These are phyloP conservation scores for Pseudomyrmex concolor DNA, from an alignment of 1,140 invertebrate genomes.

Conservation along the genomic window DNA sequence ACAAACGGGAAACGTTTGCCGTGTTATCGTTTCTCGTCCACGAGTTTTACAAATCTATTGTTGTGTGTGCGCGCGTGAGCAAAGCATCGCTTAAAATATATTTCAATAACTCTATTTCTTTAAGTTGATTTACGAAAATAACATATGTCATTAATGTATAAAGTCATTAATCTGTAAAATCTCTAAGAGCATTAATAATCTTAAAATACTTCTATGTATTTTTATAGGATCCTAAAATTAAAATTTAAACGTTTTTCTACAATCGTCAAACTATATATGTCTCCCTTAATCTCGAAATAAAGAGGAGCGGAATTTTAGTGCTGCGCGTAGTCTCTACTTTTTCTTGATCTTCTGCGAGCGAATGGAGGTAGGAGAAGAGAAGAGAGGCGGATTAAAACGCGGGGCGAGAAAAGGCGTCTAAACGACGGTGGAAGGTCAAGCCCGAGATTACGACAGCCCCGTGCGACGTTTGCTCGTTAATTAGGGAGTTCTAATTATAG, in stretches of 20 bases:
- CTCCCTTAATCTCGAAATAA: conserved; percentile 44
- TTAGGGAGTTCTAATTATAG: conserved; percentile 80
- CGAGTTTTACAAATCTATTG: conserved; percentile 3
- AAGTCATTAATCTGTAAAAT: background rate
- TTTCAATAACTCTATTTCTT: background rate
- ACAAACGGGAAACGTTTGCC: conserved; percentile 28
- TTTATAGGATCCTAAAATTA: background rate
- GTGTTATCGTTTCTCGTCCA: conserved; percentile 40
- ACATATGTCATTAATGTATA: background rate
- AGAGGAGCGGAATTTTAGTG: conserved; percentile 37
- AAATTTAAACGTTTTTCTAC: background rate
- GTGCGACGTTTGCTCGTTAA: conserved; percentile 76
- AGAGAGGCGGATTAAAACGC: conserved; percentile 36
- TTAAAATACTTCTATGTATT: no score
- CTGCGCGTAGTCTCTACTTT: conserved; percentile 14
- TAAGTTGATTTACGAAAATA: background rate
- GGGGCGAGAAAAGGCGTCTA: conserved; percentile 62
- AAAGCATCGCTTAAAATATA: conserved; percentile 17
- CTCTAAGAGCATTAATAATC: background rate
- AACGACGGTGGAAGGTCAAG: conserved; percentile 72
- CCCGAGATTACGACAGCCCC: conserved; percentile 70
- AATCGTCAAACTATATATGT: conserved; percentile 17
- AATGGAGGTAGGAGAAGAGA: background rate
- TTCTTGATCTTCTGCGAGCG: conserved; percentile 21
- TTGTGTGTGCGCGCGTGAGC: background rate